Conservation (phyloP, 1,140 invertebrate species). For the Choristoneura fumiferana region DNA sequence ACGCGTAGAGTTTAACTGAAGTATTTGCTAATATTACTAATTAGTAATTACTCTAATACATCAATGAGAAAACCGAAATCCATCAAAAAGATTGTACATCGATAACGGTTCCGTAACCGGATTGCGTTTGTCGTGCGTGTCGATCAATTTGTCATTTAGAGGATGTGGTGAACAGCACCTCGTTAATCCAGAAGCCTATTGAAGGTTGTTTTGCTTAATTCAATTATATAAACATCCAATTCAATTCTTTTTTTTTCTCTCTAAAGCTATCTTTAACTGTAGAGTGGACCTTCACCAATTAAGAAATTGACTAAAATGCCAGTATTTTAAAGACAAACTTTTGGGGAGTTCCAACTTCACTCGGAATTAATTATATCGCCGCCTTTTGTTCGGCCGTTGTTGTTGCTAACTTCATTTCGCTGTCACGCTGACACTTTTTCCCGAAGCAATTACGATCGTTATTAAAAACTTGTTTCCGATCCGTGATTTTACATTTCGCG, state of each 20-base stretch:
- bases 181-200: too few relatives aligned
- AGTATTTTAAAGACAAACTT: not conserved
- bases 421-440: conserved; percentile 11
- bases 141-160: too few relatives aligned
- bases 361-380: not conserved
- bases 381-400: not conserved
- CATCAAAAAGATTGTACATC: not conserved
- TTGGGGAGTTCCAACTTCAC: not conserved
- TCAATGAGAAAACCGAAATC: not conserved
- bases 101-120: too few relatives aligned
- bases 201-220: too few relatives aligned
- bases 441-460: conserved; percentile 47
- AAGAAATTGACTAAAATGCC: too few relatives aligned
- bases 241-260: too few relatives aligned
- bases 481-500: conserved; percentile 59
- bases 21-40: conserved; percentile 8
- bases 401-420: conserved; percentile 2
- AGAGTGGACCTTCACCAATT: too few relatives aligned
- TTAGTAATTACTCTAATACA: conserved; percentile 3
- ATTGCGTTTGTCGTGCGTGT: too few relatives aligned
- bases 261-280: too few relatives aligned
- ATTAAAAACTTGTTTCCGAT: conserved; percentile 57
- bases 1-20: not conserved
- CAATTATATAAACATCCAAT: too few relatives aligned
- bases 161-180: too few relatives aligned